phyloP scores from a whole-genome alignment of 2,797 vertebrate genomes.

The Onychomys torridus region DNA sequence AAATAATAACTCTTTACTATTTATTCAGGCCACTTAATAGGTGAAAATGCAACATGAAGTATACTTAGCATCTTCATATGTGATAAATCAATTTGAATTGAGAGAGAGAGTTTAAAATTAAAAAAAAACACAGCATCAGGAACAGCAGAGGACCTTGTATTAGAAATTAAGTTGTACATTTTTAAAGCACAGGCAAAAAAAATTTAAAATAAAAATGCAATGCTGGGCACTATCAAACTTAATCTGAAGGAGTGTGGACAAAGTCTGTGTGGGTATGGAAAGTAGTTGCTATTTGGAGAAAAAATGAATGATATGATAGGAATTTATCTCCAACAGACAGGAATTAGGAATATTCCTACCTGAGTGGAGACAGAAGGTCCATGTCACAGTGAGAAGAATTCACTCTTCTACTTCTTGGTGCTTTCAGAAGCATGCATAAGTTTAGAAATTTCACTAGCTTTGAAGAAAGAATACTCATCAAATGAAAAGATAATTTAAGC shows the following conservation, averaged over 20 bases:
- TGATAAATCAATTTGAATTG: constrained; percentile 36
- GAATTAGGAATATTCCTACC: not conserved
- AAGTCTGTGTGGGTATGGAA: not conserved
- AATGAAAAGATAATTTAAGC: constrained; percentile 35
- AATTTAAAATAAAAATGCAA: not conserved
- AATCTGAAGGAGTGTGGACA: not conserved
- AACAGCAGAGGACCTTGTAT: not conserved
- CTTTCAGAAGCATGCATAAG: constrained; percentile 21
- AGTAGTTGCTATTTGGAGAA: not conserved
- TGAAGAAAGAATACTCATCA: constrained; percentile 53
- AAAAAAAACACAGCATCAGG: not conserved
- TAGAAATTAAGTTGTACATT: not conserved
- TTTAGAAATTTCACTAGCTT: constrained; percentile 38
- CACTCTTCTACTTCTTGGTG: not conserved
- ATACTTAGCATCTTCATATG: not conserved
- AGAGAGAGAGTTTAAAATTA: constrained; percentile 18
- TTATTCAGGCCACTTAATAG: constrained; percentile 3
- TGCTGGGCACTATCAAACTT: not conserved
- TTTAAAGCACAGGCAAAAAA: not conserved
- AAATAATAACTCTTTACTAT: not conserved
- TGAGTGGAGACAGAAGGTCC: not conserved
- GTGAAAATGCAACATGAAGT: not conserved
- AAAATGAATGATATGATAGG: not conserved
- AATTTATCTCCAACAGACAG: not conserved
- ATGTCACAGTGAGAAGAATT: not conserved